These are phyloP conservation scores for Muscina levida DNA, from an alignment of 2,888 invertebrate species.

Conservation along the genomic window DNA sequence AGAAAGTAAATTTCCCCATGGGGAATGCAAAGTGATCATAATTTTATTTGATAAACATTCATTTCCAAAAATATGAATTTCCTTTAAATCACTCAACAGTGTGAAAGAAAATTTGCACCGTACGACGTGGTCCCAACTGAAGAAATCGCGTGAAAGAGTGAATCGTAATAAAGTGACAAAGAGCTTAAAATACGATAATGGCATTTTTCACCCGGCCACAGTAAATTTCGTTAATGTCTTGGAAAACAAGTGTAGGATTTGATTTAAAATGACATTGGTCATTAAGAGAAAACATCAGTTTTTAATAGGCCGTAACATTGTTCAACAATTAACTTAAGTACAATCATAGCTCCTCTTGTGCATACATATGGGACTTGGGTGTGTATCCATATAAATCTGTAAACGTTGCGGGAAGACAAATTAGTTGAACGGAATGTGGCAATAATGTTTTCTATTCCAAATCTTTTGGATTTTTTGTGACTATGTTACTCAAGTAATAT, in stretches of 20 bases:
- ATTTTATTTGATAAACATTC: constrained; percentile 51
- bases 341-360: not conserved
- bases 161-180: constrained; percentile 55
- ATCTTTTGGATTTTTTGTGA: no score
- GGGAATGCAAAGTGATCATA: constrained; percentile 44
- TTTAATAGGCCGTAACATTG: constrained; percentile 52
- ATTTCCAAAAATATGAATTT: constrained; percentile 43
- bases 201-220: constrained; percentile 76
- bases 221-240: constrained; percentile 72
- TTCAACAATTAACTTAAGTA: constrained; percentile 51
- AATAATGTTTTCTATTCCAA: no score
- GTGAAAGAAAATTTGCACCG: constrained; percentile 32
- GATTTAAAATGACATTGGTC: constrained; percentile 77
- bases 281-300: constrained; percentile 70
- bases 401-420: no score
- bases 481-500: no score
- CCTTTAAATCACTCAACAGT: constrained; percentile 60
- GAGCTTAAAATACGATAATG: constrained; percentile 76
- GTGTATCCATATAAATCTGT: not conserved
- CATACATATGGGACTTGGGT: not conserved
- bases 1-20: constrained; percentile 38
- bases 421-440: no score
- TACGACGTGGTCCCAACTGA: no score
- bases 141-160: not conserved
- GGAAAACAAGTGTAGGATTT: constrained; percentile 76